Evolutionary conservation across 2,797 vertebrate genomes (phyloP).

Genomic region (Lacerta viridis): DNA sequence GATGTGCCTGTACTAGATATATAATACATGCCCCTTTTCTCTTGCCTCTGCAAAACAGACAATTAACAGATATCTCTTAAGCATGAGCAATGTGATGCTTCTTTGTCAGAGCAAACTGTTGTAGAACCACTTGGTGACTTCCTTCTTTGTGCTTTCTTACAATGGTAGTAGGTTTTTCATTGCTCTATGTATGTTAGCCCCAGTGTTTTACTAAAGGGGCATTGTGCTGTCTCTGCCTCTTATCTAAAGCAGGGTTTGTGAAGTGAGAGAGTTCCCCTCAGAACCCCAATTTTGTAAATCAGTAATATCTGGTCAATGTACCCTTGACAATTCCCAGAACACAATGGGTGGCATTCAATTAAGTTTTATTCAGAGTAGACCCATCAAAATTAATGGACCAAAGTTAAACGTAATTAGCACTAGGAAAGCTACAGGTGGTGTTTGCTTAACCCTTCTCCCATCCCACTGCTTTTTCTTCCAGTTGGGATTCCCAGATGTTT

Average conservation of each 20-base stretch:
- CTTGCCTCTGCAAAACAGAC: constrained; percentile 3
- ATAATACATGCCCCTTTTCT: background rate
- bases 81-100: background rate
- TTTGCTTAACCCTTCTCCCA: background rate
- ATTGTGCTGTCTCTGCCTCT: background rate
- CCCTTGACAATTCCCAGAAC: background rate
- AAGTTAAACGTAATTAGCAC: background rate
- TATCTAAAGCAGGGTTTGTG: background rate
- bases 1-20: background rate
- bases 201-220: background rate
- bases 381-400: too few relatives aligned
- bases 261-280: background rate
- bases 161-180: constrained; percentile 25
- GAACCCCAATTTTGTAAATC: background rate
- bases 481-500: background rate
- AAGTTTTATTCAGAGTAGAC: too few relatives aligned
- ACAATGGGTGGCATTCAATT: background rate
- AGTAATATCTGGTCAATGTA: background rate
- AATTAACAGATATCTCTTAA: background rate
- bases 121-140: constrained; percentile 27
- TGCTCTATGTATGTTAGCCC: background rate
- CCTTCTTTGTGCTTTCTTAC: constrained; percentile 23
- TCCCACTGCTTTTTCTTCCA: background rate
- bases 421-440: background rate
- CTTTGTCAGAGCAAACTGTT: constrained; percentile 12